These are phyloP conservation scores for Amblyopsis rosae DNA, from an alignment of 2,113 vertebrate genomes.

Conservation along the genomic window DNA sequence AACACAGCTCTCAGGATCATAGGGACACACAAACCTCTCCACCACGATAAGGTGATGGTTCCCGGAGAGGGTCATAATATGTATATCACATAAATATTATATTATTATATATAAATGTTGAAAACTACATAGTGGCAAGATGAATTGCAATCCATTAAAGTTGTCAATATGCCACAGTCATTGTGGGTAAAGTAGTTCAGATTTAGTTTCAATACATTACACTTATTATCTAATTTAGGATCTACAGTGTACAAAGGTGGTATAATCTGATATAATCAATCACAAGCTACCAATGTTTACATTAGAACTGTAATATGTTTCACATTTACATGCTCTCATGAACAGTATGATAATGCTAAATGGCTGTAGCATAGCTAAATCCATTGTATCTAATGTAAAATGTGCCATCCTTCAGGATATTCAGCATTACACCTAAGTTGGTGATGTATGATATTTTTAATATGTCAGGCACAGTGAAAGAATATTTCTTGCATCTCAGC, in stretches of 20 bases:
- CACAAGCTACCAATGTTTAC: constrained; percentile 20
- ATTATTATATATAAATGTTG: neutral
- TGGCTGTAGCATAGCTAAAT: neutral
- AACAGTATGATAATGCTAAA: neutral
- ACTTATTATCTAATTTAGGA: too few species aligned
- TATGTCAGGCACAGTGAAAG: neutral
- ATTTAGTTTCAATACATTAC: too few species aligned
- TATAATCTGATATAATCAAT: neutral
- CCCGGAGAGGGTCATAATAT: too few species aligned
- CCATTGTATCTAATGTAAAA: constrained; percentile 11
- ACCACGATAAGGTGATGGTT: too few species aligned
- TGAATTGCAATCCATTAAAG: neutral
- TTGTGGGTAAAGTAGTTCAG: too few species aligned
- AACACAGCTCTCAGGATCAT: too few species aligned
- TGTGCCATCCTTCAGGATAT: neutral
- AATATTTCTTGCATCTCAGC: too few species aligned
- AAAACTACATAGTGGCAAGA: neutral
- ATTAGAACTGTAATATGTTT: neutral
- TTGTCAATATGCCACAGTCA: too few species aligned
- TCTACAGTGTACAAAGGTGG: too few species aligned
- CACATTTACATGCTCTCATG: too few species aligned
- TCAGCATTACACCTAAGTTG: neutral
- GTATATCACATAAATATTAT: too few species aligned
- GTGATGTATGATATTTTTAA: neutral
- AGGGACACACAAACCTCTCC: too few species aligned